These are phyloP conservation scores for Rhynchotus rufescens DNA, from an alignment of 2,797 vertebrate genomes.

Conservation along the genomic window DNA sequence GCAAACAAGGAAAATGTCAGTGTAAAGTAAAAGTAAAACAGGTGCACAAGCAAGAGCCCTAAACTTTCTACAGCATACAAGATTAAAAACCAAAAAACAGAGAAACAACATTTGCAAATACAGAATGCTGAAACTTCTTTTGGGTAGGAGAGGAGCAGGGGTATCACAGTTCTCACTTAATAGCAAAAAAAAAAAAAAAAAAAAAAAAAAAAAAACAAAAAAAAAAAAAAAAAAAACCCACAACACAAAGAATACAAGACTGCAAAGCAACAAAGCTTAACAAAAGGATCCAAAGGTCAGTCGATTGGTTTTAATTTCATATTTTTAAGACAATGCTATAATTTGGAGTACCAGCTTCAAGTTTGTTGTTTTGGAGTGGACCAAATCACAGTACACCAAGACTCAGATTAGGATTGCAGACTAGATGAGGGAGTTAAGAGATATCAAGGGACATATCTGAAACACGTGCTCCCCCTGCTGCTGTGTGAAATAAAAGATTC, in stretches of 20 bases:
- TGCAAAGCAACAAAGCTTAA: not conserved
- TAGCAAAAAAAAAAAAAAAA: not conserved
- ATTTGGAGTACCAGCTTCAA: not conserved
- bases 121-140: not conserved
- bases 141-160: not conserved
- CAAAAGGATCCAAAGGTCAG: accelerated
- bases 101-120: not conserved
- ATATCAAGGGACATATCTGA: not conserved
- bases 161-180: not conserved
- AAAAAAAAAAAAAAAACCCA: not conserved
- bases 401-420: not conserved
- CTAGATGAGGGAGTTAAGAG: not conserved
- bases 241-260: accelerated
- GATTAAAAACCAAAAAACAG: not conserved
- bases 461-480: slow-evolving; percentile 11
- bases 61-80: not conserved
- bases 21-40: not conserved
- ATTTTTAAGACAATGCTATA: not conserved
- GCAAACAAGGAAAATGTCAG: not conserved
- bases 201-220: not conserved
- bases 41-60: not conserved
- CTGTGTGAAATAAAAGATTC: accelerated
- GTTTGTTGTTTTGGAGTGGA: not conserved
- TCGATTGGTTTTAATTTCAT: accelerated
- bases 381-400: not conserved